Percentiles rank a stretch among this genome's conserved stretches.
Evolutionary conservation across 2,888 invertebrate species (phyloP).

Genomic region (Seladonia tumulorum): DNA sequence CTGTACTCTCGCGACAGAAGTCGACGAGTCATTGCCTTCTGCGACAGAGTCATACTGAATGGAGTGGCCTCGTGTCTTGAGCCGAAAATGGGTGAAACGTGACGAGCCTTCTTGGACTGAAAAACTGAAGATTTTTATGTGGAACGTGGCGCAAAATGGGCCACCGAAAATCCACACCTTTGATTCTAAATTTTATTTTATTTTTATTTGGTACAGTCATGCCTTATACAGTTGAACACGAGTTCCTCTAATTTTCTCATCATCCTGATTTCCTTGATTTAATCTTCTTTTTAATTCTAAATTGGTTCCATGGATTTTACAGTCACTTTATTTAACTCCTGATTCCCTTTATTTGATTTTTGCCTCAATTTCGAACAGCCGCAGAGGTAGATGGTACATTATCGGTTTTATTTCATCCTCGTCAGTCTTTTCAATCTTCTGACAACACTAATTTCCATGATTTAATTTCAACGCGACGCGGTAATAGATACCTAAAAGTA

Average conservation of each 20-base stretch:
- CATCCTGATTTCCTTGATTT: not conserved
- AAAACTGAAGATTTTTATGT: not conserved
- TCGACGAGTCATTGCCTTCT: constrained; percentile 4
- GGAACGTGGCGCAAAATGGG: not conserved
- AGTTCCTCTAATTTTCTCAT: not conserved
- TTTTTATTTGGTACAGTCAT: no score
- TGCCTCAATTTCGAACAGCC: not conserved
- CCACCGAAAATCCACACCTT: not conserved
- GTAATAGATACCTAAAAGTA: not conserved
- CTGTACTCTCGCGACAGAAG: not conserved
- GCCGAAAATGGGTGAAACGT: constrained; percentile 5
- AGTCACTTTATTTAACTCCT: no score
- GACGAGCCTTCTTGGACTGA: not conserved
- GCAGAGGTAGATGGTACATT: not conserved
- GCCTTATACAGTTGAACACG: no score
- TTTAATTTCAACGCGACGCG: not conserved
- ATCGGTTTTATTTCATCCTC: not conserved
- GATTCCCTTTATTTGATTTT: not conserved
- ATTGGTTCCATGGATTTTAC: not conserved
- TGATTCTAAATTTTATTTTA: no score
- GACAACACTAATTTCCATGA: not conserved
- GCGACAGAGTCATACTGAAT: not conserved
- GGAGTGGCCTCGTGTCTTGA: constrained; percentile 2
- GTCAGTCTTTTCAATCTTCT: not conserved
- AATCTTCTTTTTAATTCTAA: not conserved